These are phyloP conservation scores for Melinopterus prodromus DNA, from an alignment of 2,888 invertebrate genomes.

Conservation along the genomic window DNA sequence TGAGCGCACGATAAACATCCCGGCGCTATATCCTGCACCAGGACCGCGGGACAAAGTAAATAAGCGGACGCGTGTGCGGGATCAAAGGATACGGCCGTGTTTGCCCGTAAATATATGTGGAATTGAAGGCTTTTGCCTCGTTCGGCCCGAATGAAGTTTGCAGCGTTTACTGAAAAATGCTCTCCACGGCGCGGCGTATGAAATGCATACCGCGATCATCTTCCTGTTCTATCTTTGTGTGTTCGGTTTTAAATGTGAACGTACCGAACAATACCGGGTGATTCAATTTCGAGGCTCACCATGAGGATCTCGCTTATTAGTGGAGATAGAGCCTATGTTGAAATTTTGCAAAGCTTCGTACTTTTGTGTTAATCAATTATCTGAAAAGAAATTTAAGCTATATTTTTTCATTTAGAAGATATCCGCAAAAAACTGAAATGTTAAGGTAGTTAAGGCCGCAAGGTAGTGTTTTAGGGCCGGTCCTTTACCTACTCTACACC, in stretches of 20 bases:
- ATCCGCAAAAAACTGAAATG: no score
- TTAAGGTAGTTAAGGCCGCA: no score
- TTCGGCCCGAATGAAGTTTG: background rate
- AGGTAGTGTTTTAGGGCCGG: no score
- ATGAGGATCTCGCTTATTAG: no score
- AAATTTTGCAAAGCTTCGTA: no score
- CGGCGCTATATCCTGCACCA: background rate
- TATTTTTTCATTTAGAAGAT: no score
- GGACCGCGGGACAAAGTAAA: background rate
- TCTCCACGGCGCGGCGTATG: background rate
- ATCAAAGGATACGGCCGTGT: background rate
- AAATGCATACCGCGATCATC: background rate
- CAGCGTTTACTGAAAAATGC: background rate
- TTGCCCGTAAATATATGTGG: slow-evolving; percentile 4
- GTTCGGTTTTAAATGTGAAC: background rate
- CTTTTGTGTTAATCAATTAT: no score
- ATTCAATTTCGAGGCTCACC: no score
- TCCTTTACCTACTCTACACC: no score
- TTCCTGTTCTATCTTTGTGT: background rate
- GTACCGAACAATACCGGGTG: background rate
- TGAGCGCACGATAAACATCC: slow-evolving; percentile 4
- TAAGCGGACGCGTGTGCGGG: background rate
- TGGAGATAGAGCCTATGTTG: no score
- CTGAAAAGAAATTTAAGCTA: no score
- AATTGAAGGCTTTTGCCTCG: background rate